phyloP scores from a whole-genome alignment of 2,113 vertebrate species.

The Hippolais icterina region DNA sequence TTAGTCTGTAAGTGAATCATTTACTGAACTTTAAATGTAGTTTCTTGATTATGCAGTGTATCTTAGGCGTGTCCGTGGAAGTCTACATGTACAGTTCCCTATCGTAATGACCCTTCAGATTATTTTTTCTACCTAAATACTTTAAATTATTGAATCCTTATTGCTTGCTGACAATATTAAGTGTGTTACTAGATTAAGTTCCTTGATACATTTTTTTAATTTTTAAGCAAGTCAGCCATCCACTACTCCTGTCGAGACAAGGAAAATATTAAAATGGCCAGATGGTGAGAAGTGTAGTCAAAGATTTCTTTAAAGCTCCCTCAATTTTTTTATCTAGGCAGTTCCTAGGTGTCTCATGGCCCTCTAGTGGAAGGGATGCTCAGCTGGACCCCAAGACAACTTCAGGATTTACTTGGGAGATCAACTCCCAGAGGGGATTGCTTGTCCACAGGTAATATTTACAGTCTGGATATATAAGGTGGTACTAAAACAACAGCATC shows the following conservation, averaged over 20 bases:
- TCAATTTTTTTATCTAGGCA: constrained; percentile 76
- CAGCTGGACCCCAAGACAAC: constrained; percentile 73
- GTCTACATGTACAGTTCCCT: not conserved
- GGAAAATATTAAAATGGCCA: constrained; percentile 21
- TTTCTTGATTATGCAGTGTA: constrained; percentile 16
- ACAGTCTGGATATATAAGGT: constrained; percentile 66
- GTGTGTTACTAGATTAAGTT: not conserved
- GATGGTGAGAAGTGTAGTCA: constrained; percentile 41
- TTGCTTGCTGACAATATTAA: constrained; percentile 24
- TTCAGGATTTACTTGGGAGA: constrained; percentile 74
- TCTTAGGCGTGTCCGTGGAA: not conserved
- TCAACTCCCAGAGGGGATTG: constrained; percentile 70
- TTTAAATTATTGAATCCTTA: not conserved
- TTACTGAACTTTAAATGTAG: not conserved
- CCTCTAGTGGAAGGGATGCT: constrained; percentile 77
- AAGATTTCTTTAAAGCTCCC: constrained; percentile 72
- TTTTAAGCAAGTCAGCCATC: constrained; percentile 34
- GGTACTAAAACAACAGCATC: constrained; percentile 22
- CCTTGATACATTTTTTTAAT: not conserved
- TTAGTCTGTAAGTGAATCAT: not conserved
- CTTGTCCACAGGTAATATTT: constrained; percentile 76
- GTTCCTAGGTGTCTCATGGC: constrained; percentile 73
- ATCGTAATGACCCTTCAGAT: not conserved
- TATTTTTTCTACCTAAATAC: not conserved
- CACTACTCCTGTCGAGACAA: constrained; percentile 36